Base-by-base conservation (phyloP, 1,140 invertebrate genomes). In the Propsilocerus akamusi region DNA sequence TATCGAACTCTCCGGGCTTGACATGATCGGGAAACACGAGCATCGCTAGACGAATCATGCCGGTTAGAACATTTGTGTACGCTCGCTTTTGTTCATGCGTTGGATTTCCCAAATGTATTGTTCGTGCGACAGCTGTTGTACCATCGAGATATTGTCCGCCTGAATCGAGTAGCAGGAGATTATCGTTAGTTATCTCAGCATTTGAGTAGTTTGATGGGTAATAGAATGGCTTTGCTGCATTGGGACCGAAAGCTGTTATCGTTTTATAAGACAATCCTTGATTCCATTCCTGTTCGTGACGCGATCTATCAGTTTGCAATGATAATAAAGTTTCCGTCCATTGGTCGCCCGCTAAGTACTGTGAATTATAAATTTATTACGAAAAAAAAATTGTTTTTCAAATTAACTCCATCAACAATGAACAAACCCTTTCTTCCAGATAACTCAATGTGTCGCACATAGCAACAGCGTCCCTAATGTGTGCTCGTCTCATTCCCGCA, bases 211-310 rank as follows among this genome's bases (percentile, higher is more conserved):
- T 74, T 12, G 73, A 80, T 0, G 87, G 81, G 52, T 77, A 75
- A 64, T 99, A 99, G 64, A 97, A 92, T 5, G 94, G 89, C 25
- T 92, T 71, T 0, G 95, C 90, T 0, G 77, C 87, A 68, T 97
- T 87, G 10, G 81, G 67, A 0, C 91, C 94, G 58, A 82, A 91
- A 1, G 82, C 88, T 2, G 85, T 89, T 46, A 96, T 91, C 0
- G 94, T 97, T 24, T 76, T 70, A 70, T 97, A 94, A 7, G 81
- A 72, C 25, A 85, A 70, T 0, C 87, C 85, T 51, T 72, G 72
- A 65, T 74, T 81, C 50, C 68, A 66, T 48, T 73, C 68, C 60
- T 86, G 82, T 46, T 78, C 78, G n/a, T 72, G 71, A 7, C 85
- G 70, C 53, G 76, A 78, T 46, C 76, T 62, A 54, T 85, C 76